These are phyloP conservation scores for Cassiopea andromeda DNA, from an alignment of 30 jellyfish, hydroid and myxozoan species.

Conservation along the genomic window DNA sequence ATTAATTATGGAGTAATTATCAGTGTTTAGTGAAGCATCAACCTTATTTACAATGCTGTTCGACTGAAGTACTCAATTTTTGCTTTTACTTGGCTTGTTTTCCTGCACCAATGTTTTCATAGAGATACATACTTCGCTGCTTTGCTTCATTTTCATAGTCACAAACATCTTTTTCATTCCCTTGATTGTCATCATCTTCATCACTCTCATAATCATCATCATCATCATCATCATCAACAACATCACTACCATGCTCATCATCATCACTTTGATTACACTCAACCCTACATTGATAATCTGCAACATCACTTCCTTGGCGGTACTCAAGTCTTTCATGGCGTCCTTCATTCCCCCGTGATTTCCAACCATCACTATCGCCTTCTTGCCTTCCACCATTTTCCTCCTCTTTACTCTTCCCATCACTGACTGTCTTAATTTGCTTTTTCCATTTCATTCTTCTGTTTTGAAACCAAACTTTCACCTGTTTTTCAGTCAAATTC, in stretches of 20 bases:
- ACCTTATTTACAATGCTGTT: too few species aligned
- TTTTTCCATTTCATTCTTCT: constrained; percentile 88
- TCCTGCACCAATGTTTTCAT: background rate
- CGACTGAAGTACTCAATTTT: too few species aligned
- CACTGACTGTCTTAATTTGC: constrained; percentile 56
- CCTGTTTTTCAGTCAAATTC: constrained; percentile 83
- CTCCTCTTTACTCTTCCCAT: constrained; percentile 20
- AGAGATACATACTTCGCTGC: background rate
- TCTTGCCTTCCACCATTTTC: constrained; percentile 6
- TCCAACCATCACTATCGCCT: background rate
- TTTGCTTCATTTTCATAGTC: background rate
- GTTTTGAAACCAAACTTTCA: constrained; percentile 92
- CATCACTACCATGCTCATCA: constrained; percentile 43
- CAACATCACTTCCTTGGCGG: constrained; percentile 43
- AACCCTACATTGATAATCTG: background rate
- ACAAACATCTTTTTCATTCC: constrained; percentile 2
- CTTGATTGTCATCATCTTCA: background rate
- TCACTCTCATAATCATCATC: constrained; percentile 48
- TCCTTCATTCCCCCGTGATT: background rate
- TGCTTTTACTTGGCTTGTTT: background rate
- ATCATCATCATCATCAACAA: constrained; percentile 37
- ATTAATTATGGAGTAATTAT: too few species aligned
- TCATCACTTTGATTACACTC: constrained; percentile 31
- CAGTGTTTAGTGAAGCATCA: background rate
- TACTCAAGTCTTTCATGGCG: constrained; percentile 22